Evolutionary conservation across 1,140 invertebrate genomes (phyloP).

Genomic region (Nebria ingens): DNA sequence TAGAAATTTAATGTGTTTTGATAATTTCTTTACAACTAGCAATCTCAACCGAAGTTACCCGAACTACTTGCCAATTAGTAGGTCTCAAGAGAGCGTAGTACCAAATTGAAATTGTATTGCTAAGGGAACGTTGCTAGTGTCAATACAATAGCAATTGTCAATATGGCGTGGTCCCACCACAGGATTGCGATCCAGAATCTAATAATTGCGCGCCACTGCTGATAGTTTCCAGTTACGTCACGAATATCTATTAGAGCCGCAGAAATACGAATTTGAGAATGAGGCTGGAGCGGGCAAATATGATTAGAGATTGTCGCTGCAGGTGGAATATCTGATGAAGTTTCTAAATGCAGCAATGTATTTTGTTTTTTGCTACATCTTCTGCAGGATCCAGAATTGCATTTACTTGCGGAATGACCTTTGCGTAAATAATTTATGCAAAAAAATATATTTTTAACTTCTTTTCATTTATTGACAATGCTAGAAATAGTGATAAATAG

Average conservation of each 20-base stretch:
- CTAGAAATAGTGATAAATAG: conserved; percentile 12
- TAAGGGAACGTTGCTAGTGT: too few species aligned
- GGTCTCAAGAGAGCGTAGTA: too few species aligned
- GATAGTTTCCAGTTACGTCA: conserved; percentile 13
- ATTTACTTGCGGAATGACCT: conserved; percentile 2
- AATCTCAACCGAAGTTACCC: too few species aligned
- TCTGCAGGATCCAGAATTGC: conserved; percentile 8
- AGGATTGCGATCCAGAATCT: conserved; percentile 22
- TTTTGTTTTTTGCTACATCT: conserved; percentile 14
- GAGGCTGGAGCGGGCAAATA: neutral
- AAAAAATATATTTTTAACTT: conserved; percentile 13
- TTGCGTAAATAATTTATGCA: conserved; percentile 14
- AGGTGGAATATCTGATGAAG: neutral
- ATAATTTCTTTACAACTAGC: too few species aligned
- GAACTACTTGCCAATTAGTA: too few species aligned
- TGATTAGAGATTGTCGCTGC: neutral
- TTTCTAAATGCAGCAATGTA: conserved; percentile 12
- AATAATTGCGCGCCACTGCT: conserved; percentile 18
- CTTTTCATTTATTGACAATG: neutral
- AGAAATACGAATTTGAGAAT: conserved; percentile 18
- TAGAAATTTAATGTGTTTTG: too few species aligned
- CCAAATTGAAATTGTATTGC: too few species aligned
- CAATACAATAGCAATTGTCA: too few species aligned
- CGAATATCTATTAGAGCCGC: conserved; percentile 20
- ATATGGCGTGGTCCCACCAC: too few species aligned